Percentiles rank a stretch among this genome's conserved stretches.
Conservation (phyloP, 2,888 invertebrate species). For the Latrodectus elegans region DNA sequence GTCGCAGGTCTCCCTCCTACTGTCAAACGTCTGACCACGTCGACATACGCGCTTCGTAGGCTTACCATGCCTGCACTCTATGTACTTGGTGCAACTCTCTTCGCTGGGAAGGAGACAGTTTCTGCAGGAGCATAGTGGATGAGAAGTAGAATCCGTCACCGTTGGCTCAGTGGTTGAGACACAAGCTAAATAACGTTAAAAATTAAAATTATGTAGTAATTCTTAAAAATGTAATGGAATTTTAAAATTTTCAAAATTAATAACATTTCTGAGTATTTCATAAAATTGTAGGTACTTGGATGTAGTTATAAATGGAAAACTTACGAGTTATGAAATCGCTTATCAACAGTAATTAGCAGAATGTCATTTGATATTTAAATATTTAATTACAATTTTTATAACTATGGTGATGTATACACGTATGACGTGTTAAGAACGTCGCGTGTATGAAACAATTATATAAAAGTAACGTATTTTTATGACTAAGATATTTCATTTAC, state of each 20-base stretch:
- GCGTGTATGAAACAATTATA: background rate
- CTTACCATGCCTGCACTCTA: slow-evolving; percentile 56
- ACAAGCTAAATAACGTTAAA: background rate
- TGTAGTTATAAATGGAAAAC: too few relatives aligned
- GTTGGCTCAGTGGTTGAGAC: slow-evolving; percentile 2
- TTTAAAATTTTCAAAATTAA: too few relatives aligned
- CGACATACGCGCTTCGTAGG: slow-evolving; percentile 43
- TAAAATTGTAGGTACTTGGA: too few relatives aligned
- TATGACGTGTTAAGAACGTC: background rate
- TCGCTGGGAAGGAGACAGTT: slow-evolving; percentile 53
- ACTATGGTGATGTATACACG: too few relatives aligned
- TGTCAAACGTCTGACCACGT: slow-evolving; percentile 64
- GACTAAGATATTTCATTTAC: background rate
- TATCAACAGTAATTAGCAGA: too few relatives aligned
- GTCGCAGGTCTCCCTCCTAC: slow-evolving; percentile 35
- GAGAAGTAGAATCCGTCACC: background rate
- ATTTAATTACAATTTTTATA: too few relatives aligned
- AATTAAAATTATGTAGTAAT: too few relatives aligned
- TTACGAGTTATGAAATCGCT: too few relatives aligned
- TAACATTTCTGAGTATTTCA: too few relatives aligned
- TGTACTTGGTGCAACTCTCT: slow-evolving; percentile 63
- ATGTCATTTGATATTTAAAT: too few relatives aligned
- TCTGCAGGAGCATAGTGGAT: slow-evolving; percentile 52
- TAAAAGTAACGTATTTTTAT: background rate
- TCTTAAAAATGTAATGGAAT: too few relatives aligned